A percentile compares a stretch with the other conserved stretches of the same genome.
These are phyloP conservation scores for Chionomys nivalis DNA, from an alignment of 2,113 vertebrate species.

Conservation along the genomic window DNA sequence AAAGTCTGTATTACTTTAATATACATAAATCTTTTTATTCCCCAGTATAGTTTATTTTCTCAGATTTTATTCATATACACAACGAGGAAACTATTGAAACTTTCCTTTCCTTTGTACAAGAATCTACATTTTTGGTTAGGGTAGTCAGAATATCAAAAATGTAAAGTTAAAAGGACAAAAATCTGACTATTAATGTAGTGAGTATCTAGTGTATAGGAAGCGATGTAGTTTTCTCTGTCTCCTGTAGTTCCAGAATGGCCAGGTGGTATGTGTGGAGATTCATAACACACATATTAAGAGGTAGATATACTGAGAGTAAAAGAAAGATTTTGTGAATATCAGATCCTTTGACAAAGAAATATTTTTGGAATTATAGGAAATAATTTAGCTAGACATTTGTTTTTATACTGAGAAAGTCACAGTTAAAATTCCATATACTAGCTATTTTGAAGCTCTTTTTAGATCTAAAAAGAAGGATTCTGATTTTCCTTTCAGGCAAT, in stretches of 20 bases:
- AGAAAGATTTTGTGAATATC: neutral
- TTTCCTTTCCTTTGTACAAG: neutral
- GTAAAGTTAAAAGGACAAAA: neutral
- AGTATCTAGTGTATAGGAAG: neutral
- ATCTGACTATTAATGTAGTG: neutral
- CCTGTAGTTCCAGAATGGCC: neutral
- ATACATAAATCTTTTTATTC: neutral
- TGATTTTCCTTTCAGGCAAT: neutral
- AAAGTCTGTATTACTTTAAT: conserved; percentile 27
- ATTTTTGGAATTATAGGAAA: neutral
- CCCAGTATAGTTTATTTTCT: neutral
- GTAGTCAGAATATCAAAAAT: neutral
- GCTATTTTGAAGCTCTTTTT: neutral
- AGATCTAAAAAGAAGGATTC: neutral
- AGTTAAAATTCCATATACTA: neutral
- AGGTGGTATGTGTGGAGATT: too few relatives aligned
- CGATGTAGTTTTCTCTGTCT: neutral
- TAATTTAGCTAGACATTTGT: neutral
- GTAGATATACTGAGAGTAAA: neutral
- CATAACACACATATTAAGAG: fast-evolving
- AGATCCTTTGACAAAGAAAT: neutral
- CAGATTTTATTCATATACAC: neutral
- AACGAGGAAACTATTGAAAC: neutral
- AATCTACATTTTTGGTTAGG: neutral
- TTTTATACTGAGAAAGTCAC: neutral